Evolutionary conservation across 2,797 vertebrate species (phyloP).

Genomic region (Ceryle rudis): DNA sequence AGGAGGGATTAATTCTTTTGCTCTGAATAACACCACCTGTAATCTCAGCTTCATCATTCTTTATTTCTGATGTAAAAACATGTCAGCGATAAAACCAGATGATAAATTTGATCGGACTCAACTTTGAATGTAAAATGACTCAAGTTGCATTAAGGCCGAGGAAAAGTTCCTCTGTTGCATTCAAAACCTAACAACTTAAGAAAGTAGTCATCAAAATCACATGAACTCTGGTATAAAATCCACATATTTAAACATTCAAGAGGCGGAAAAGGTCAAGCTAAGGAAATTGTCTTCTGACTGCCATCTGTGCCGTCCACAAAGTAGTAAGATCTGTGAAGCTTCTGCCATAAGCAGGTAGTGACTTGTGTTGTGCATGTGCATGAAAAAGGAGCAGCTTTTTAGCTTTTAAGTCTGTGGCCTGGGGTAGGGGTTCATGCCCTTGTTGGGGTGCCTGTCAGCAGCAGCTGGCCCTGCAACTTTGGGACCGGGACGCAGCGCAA

Average conservation of each 20-base stretch:
- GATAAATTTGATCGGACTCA: not conserved
- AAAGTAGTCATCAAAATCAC: not conserved
- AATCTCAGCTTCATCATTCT: conserved; percentile 24
- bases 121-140: not conserved
- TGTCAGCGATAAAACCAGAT: not conserved
- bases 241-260: not conserved
- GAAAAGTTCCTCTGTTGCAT: not conserved
- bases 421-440: not conserved
- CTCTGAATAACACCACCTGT: conserved; percentile 44
- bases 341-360: not conserved
- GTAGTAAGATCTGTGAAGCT: not conserved
- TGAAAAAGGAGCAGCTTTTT: not conserved
- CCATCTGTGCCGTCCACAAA: not conserved
- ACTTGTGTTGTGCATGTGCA: not conserved
- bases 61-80: conserved; percentile 58
- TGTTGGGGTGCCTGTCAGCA: not conserved
- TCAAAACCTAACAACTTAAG: not conserved
- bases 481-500: accelerated
- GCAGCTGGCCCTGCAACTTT: not conserved
- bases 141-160: not conserved
- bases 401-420: not conserved
- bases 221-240: not conserved
- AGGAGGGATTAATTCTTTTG: conserved; percentile 30
- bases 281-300: not conserved
- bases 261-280: not conserved